Evolutionary conservation across 2,888 invertebrate species (phyloP).

Genomic region (Ophion ventricosus): DNA sequence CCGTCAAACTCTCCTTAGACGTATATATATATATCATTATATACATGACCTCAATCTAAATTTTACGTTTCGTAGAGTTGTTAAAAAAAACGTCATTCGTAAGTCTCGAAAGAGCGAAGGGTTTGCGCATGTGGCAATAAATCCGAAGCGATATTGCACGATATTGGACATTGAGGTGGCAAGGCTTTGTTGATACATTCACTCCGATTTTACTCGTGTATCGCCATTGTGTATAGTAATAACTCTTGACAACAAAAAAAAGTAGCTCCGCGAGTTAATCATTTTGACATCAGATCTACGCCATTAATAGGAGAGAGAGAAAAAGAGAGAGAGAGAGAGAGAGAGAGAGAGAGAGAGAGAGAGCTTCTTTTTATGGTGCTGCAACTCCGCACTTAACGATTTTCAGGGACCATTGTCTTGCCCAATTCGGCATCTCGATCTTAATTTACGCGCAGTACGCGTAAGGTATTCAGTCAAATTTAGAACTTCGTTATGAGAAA

Average conservation of each 20-base stretch:
- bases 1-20: slow-evolving; percentile 20
- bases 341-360: background rate
- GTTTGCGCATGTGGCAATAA: slow-evolving; percentile 44
- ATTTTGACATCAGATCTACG: slow-evolving; percentile 23
- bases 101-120: slow-evolving; percentile 28
- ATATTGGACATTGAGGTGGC: slow-evolving; percentile 26
- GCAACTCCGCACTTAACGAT: slow-evolving; percentile 51
- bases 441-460: background rate
- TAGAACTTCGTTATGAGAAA: background rate
- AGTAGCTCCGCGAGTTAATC: slow-evolving; percentile 11
- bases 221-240: slow-evolving; percentile 24
- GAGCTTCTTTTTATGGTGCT: slow-evolving; percentile 1
- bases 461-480: background rate
- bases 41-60: slow-evolving; percentile 1
- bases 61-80: slow-evolving; percentile 16
- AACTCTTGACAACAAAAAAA: slow-evolving; percentile 26
- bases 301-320: background rate
- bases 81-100: slow-evolving; percentile 32
- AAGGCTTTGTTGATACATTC: slow-evolving; percentile 38
- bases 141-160: slow-evolving; percentile 6
- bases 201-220: slow-evolving; percentile 15
- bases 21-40: slow-evolving; percentile 2
- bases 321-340: background rate
- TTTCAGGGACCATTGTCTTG: slow-evolving; percentile 69
- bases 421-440: slow-evolving; percentile 57